Evolutionary conservation across 2,888 invertebrate genomes (phyloP).

Genomic region (Xylophagus ater): DNA sequence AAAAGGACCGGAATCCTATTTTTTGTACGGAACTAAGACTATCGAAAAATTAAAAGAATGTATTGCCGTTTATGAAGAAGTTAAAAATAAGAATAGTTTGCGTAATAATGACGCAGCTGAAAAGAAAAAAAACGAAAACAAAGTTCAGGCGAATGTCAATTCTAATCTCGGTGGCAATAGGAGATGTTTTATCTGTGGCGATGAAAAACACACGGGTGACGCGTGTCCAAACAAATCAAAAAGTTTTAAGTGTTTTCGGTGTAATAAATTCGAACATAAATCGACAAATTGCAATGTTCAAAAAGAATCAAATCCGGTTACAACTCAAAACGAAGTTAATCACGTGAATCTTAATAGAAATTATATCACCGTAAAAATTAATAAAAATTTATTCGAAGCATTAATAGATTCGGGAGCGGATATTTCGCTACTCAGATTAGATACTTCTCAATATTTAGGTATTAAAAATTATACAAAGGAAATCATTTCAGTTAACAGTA

Average conservation of each 20-base stretch:
- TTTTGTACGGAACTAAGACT: slow-evolving; percentile 4
- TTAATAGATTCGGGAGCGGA: slow-evolving; percentile 10
- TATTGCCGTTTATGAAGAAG: slow-evolving; percentile 4
- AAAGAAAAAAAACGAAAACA: no score
- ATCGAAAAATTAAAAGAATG: slow-evolving; percentile 5
- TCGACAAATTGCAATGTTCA: not conserved
- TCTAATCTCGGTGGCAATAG: slow-evolving; percentile 1
- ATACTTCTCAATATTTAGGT: no score
- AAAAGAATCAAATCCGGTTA: no score
- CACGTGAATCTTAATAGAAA: no score
- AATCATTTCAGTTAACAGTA: slow-evolving; percentile 4
- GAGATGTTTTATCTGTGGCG: slow-evolving; percentile 8
- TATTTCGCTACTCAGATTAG: slow-evolving; percentile 9
- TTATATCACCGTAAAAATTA: slow-evolving; percentile 4
- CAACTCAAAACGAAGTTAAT: no score
- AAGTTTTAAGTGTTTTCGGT: slow-evolving; percentile 9
- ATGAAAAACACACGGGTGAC: not conserved
- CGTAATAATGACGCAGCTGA: no score
- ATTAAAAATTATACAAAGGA: slow-evolving; percentile 2
- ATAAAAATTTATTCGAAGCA: not conserved
- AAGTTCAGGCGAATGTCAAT: no score
- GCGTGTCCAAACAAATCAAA: slow-evolving; percentile 8
- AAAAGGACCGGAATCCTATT: slow-evolving; percentile 6
- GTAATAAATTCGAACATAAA: slow-evolving; percentile 9
- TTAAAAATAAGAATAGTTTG: slow-evolving; percentile 4